Conservation (phyloP, 2,888 invertebrate genomes). For the Crematogaster levior region DNA sequence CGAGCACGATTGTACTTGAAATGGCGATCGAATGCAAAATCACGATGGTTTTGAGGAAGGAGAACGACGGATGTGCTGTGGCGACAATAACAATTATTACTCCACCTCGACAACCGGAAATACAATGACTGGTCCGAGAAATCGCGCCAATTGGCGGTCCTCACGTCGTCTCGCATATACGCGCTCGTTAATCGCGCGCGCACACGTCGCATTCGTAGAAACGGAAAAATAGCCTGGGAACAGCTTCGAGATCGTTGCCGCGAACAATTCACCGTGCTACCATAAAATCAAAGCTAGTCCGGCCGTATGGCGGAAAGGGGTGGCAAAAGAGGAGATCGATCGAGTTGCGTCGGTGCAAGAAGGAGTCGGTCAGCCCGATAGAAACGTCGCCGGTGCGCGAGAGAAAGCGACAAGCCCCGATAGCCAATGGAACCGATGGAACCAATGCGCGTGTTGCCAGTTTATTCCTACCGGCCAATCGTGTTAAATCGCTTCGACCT, state of each 20-base stretch:
- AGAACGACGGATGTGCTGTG: conserved; percentile 18
- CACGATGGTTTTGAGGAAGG: not conserved
- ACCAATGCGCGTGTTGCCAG: conserved; percentile 84
- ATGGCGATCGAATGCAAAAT: conserved; percentile 13
- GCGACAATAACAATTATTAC: conserved; percentile 46
- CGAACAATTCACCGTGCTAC: conserved; percentile 60
- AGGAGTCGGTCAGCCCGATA: conserved; percentile 66
- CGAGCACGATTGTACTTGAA: not conserved
- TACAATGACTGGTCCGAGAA: conserved; percentile 52
- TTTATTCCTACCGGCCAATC: conserved; percentile 85
- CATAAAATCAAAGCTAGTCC: conserved; percentile 35
- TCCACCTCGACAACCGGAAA: conserved; percentile 40
- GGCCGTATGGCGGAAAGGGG: conserved; percentile 26
- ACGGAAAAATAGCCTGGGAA: conserved; percentile 70
- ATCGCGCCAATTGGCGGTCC: conserved; percentile 55
- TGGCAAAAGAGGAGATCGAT: conserved; percentile 53
- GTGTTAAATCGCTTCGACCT: conserved; percentile 84
- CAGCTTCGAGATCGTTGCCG: conserved; percentile 48
- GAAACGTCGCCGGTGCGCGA: conserved; percentile 67
- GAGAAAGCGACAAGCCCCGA: conserved; percentile 66
- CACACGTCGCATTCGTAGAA: conserved; percentile 66
- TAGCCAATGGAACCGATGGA: conserved; percentile 85
- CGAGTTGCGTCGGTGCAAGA: conserved; percentile 65
- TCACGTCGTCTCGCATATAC: conserved; percentile 46
- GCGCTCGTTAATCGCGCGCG: conserved; percentile 60